These are phyloP conservation scores for Trichonephila clavipes DNA, from an alignment of 1,140 invertebrate species.

Conservation along the genomic window DNA sequence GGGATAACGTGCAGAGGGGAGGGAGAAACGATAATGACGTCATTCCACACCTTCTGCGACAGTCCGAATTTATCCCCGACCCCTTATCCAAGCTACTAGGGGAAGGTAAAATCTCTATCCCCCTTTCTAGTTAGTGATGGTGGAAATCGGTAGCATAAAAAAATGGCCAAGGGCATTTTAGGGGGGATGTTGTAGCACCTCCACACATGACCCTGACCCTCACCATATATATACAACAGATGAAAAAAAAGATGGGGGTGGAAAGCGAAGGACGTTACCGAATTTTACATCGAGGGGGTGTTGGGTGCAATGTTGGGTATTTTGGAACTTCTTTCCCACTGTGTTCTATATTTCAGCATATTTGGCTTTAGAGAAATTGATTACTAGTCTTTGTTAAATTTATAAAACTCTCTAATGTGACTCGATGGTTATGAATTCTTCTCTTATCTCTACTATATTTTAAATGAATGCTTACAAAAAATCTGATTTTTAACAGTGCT, in stretches of 20 bases:
- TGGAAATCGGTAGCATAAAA: slow-evolving; percentile 23
- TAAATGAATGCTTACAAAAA: no score
- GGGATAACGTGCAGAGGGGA: not conserved
- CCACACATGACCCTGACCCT: slow-evolving; percentile 68
- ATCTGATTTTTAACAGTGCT: no score
- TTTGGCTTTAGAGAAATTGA: no score
- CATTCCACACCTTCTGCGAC: slow-evolving; percentile 72
- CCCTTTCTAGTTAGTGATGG: slow-evolving; percentile 38
- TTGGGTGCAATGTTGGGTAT: not conserved
- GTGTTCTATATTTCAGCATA: not conserved
- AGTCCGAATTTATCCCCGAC: slow-evolving; percentile 27
- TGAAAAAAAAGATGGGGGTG: not conserved
- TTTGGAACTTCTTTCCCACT: not conserved
- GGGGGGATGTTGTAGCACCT: slow-evolving; percentile 49
- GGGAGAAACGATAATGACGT: slow-evolving; percentile 64
- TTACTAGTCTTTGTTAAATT: no score
- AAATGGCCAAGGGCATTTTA: not conserved
- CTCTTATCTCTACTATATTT: no score
- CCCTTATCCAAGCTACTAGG: slow-evolving; percentile 29
- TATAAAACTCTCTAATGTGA: no score
- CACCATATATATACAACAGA: slow-evolving; percentile 29
- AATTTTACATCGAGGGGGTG: slow-evolving; percentile 42
- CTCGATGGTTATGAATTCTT: no score
- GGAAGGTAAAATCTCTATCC: not conserved
- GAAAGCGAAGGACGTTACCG: slow-evolving; percentile 34